phyloP scores from a whole-genome alignment of 2,113 vertebrate genomes.

The Cariama cristata region DNA sequence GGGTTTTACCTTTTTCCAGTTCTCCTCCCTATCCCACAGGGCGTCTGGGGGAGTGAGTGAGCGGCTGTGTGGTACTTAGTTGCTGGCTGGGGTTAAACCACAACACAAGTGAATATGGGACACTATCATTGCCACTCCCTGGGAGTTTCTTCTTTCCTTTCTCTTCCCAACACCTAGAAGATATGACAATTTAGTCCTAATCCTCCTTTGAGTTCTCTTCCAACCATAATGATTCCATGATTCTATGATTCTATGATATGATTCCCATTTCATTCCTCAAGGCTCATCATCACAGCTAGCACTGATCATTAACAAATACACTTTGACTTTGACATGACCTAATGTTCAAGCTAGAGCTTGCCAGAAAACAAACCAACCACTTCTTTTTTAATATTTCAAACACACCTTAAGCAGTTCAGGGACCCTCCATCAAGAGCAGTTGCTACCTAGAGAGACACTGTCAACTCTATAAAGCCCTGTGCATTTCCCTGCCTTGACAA shows the following conservation, averaged over 20 bases:
- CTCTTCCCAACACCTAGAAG: background rate
- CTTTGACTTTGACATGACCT: background rate
- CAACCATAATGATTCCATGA: too few relatives aligned
- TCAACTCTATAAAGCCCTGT: background rate
- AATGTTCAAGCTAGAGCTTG: background rate
- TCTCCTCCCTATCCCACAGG: too few relatives aligned
- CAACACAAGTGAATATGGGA: too few relatives aligned
- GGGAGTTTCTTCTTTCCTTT: background rate
- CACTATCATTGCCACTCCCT: background rate
- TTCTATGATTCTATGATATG: too few relatives aligned
- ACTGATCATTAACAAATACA: background rate
- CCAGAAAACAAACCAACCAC: background rate
- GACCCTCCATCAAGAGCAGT: background rate
- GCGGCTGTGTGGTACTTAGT: too few relatives aligned
- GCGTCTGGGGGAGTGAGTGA: too few relatives aligned
- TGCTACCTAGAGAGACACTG: background rate
- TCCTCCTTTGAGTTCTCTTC: background rate
- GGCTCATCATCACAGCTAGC: background rate
- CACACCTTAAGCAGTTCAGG: background rate
- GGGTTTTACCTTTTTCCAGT: too few relatives aligned
- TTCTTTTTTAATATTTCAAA: background rate
- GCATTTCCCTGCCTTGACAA: background rate
- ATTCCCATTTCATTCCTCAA: background rate
- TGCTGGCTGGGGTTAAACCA: too few relatives aligned
- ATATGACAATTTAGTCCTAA: background rate